Evolutionary conservation across 2,113 vertebrate genomes (phyloP).

Genomic region (Caracal caracal): DNA sequence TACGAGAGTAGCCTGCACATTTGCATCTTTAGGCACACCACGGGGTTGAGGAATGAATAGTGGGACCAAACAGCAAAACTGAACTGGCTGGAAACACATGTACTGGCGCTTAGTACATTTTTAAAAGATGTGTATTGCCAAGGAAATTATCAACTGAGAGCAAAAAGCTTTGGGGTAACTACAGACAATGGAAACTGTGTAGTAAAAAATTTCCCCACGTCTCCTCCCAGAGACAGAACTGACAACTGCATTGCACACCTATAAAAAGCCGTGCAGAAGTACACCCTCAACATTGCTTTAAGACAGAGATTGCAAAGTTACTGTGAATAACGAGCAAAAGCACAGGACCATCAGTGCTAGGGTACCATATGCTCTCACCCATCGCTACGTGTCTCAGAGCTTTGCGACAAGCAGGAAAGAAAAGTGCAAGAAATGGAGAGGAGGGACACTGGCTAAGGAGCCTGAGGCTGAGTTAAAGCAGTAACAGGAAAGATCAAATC

Average conservation of each 20-base stretch:
- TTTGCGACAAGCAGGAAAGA: neutral
- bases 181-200: fast-evolving
- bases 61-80: neutral
- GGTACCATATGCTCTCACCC: fast-evolving
- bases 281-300: neutral
- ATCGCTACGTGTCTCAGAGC: neutral
- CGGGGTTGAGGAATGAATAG: neutral
- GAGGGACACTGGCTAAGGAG: neutral
- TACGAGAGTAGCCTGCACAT: neutral
- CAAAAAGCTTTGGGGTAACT: neutral
- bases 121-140: neutral
- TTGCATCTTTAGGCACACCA: neutral
- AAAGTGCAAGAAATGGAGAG: neutral
- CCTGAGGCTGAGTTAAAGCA: neutral
- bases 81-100: neutral
- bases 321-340: neutral
- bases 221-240: neutral
- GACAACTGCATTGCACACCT: neutral
- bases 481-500: neutral
- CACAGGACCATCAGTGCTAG: fast-evolving
- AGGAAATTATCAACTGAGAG: neutral
- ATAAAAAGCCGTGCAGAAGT: neutral
- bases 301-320: neutral
- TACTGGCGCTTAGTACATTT: neutral
- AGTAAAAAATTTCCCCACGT: neutral